Conservation (phyloP, 2,113 vertebrate species). For the Cinclus mexicanus region DNA sequence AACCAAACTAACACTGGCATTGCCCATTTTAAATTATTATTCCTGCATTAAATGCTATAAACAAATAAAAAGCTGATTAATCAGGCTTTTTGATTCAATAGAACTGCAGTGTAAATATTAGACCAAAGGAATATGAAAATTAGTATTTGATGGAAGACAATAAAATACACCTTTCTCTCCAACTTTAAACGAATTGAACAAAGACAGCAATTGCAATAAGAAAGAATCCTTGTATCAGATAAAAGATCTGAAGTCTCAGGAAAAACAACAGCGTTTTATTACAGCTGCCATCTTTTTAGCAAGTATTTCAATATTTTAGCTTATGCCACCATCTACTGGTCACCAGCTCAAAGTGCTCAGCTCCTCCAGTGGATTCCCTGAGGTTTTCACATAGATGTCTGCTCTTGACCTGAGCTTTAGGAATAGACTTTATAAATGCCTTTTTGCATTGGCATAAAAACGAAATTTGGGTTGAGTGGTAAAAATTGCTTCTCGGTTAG, state of each 20-base stretch:
- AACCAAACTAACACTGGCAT: background rate
- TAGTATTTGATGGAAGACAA: background rate
- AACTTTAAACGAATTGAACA: background rate
- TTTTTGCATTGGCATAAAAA: background rate
- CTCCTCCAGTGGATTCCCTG: background rate
- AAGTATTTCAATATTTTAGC: conserved; percentile 10
- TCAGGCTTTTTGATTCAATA: background rate
- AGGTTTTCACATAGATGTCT: background rate
- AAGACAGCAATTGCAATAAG: background rate
- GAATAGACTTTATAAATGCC: background rate
- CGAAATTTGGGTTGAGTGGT: background rate
- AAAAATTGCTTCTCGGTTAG: background rate
- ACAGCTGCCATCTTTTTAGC: background rate
- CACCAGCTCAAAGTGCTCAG: background rate
- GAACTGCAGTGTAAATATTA: background rate
- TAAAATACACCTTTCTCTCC: background rate
- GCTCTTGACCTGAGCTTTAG: background rate
- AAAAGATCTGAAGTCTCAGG: background rate
- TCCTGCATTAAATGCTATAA: background rate
- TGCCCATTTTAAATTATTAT: background rate
- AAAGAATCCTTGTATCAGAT: background rate
- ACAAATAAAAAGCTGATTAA: background rate
- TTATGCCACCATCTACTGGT: conserved; percentile 72
- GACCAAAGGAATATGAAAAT: background rate
- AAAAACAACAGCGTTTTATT: conserved; percentile 7